Evolutionary conservation across 53 echinoderm and acorn worm genomes (phyloP).

Genomic region (Arbacia lixula): DNA sequence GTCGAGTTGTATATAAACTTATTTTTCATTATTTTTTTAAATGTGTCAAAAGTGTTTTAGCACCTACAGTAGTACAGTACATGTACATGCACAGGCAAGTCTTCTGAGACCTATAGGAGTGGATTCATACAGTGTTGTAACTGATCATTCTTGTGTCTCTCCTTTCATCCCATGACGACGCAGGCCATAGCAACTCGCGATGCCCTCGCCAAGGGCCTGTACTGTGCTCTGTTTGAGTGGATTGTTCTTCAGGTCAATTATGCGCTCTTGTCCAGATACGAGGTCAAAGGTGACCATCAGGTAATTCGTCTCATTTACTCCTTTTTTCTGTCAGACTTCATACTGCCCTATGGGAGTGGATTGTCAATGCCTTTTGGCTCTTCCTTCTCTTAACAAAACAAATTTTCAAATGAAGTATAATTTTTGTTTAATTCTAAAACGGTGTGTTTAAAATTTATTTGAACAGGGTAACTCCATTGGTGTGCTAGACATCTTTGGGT

Average conservation of each 20-base stretch:
- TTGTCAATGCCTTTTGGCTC: too few species aligned
- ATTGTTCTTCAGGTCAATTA: constrained; percentile 98
- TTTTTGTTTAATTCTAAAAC: neutral
- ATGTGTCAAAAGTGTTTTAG: too few species aligned
- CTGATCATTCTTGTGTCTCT: neutral
- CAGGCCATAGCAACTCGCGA: constrained; percentile 93
- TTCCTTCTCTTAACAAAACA: too few species aligned
- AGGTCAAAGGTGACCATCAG: constrained; percentile 95
- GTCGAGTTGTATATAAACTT: neutral
- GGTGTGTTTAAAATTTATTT: constrained; percentile 4
- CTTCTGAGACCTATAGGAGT: too few species aligned
- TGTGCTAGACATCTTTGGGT: constrained; percentile 99
- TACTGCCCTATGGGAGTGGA: neutral
- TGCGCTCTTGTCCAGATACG: constrained; percentile 90
- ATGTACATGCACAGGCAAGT: too few species aligned
- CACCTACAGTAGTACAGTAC: too few species aligned
- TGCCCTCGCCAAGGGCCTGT: constrained; percentile 95
- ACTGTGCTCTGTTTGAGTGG: constrained; percentile 99
- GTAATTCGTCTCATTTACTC: constrained; percentile 41
- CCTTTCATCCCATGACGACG: neutral
- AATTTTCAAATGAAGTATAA: too few species aligned
- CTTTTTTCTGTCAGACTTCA: neutral
- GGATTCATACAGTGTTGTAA: too few species aligned
- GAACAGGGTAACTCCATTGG: constrained; percentile 97
- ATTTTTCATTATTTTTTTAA: too few species aligned